These are phyloP conservation scores for Corella eumyota DNA, from an alignment of 23 tunicate genomes.

Conservation along the genomic window DNA sequence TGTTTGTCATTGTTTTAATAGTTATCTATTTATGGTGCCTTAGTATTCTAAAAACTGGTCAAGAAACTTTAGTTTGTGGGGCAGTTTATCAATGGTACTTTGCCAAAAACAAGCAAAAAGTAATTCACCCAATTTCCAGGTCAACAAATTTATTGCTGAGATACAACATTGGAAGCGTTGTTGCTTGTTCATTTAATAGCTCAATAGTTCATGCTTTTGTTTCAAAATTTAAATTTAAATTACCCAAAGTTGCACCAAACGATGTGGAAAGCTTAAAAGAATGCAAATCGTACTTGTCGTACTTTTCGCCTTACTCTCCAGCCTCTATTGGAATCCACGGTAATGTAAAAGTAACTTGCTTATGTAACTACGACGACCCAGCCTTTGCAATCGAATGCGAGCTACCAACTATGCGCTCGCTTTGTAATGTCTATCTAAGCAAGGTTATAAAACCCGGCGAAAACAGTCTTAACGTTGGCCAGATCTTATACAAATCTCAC, in stretches of 20 bases:
- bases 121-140: slow-evolving; percentile 26
- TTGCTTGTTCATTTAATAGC: slow-evolving; percentile 22
- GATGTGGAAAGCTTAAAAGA: not conserved
- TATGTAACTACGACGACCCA: slow-evolving; percentile 6
- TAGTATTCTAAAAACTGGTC: slow-evolving; percentile 11
- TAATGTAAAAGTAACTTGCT: slow-evolving; percentile 8
- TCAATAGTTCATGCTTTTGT: not conserved
- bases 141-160: slow-evolving; percentile 12
- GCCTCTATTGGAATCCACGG: slow-evolving; percentile 67
- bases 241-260: slow-evolving; percentile 1
- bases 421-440: no score
- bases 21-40: slow-evolving; percentile 31
- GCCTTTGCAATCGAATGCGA: slow-evolving; percentile 1
- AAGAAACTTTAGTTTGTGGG: slow-evolving; percentile 37
- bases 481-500: slow-evolving; percentile 2
- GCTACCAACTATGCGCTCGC: not conserved
- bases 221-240: not conserved
- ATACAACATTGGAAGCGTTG: slow-evolving; percentile 51
- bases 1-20: slow-evolving; percentile 2
- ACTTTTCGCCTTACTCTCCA: slow-evolving; percentile 28
- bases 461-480: no score
- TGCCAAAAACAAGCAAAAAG: slow-evolving; percentile 1
- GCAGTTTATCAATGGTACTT: slow-evolving; percentile 68
- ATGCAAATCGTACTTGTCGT: not conserved
- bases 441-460: no score